Conservation (phyloP, 2,888 invertebrate species). For the Colletes collaris region DNA sequence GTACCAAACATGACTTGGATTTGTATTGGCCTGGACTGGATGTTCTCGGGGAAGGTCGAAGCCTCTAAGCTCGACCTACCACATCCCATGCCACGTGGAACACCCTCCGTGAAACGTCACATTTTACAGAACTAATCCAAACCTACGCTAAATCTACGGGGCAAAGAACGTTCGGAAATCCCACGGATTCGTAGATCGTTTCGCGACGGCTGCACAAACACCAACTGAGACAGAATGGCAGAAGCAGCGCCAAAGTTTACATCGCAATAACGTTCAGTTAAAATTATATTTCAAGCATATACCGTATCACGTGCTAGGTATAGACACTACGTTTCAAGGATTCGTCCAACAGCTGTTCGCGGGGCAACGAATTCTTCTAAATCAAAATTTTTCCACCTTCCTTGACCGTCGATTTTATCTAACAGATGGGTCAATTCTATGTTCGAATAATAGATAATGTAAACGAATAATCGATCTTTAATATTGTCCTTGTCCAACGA, state of each 20-base stretch:
- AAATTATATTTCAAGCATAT: constrained; percentile 72
- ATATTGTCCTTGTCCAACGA: no score
- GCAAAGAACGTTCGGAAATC: background rate
- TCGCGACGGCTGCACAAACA: constrained; percentile 48
- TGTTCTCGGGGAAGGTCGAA: constrained; percentile 50
- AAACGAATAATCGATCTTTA: no score
- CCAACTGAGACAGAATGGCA: constrained; percentile 58
- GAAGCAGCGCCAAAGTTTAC: constrained; percentile 69
- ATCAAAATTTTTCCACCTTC: background rate
- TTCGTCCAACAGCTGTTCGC: constrained; percentile 16
- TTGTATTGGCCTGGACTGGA: constrained; percentile 68
- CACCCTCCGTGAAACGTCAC: constrained; percentile 36
- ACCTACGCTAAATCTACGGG: constrained; percentile 6
- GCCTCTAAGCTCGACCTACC: constrained; percentile 71
- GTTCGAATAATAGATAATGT: no score
- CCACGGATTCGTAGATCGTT: constrained; percentile 31
- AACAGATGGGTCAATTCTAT: no score
- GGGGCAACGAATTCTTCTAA: background rate
- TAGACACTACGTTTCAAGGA: constrained; percentile 45
- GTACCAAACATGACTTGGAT: constrained; percentile 77
- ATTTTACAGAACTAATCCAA: constrained; percentile 35
- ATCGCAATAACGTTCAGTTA: constrained; percentile 74
- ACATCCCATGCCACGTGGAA: constrained; percentile 78
- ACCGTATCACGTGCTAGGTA: constrained; percentile 25
- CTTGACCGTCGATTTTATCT: background rate